phyloP scores from a whole-genome alignment of 37 sponge, comb jelly and placozoan genomes.

The Amphimedon queenslandica region DNA sequence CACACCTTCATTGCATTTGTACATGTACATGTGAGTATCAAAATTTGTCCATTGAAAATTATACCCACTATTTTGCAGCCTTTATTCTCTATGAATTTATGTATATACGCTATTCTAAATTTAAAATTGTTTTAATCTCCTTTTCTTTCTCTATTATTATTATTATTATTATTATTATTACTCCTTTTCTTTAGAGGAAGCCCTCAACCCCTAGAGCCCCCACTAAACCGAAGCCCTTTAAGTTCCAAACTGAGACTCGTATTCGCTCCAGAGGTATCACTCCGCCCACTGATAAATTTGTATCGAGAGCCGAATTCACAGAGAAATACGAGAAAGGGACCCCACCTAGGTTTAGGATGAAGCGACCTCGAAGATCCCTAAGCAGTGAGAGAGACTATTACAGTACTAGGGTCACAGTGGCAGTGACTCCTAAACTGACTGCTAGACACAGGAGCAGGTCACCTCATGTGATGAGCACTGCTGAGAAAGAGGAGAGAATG shows the following conservation, averaged over 20 bases:
- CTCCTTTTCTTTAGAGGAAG: background rate
- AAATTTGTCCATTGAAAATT: no score
- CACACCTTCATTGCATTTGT: no score
- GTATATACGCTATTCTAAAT: no score
- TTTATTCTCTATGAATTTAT: no score
- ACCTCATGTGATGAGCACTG: slow-evolving; percentile 20
- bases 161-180: background rate
- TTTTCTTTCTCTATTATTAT: background rate
- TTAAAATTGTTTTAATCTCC: no score
- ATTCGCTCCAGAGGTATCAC: slow-evolving; percentile 12
- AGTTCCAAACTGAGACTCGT: slow-evolving; percentile 26
- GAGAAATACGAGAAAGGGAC: slow-evolving; percentile 51
- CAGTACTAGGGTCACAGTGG: slow-evolving; percentile 21
- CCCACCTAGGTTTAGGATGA: slow-evolving; percentile 52
- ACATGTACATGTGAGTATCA: no score
- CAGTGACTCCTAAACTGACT: slow-evolving; percentile 57
- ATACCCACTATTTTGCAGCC: no score
- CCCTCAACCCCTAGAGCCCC: slow-evolving; percentile 14
- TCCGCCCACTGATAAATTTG: background rate
- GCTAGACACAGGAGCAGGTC: slow-evolving; percentile 43
- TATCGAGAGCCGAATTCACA: background rate
- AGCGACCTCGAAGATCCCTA: background rate
- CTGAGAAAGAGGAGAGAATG: slow-evolving; percentile 63
- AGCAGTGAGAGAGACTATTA: background rate
- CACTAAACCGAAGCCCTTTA: slow-evolving; percentile 60